Evolutionary conservation across 1,140 invertebrate species (phyloP).

Genomic region (Globodera rostochiensis): DNA sequence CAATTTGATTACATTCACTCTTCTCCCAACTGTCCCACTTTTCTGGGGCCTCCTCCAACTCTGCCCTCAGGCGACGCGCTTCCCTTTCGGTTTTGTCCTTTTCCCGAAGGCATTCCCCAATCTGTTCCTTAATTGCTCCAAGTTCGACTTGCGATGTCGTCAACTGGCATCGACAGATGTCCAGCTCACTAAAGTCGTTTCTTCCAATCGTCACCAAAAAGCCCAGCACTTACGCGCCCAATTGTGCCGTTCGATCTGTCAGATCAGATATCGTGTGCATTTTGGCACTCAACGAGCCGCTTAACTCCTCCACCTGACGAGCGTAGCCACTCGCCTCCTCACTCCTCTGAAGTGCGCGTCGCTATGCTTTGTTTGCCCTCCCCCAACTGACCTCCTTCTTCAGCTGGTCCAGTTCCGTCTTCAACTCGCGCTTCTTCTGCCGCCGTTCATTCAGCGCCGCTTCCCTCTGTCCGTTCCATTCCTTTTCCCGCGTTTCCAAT

Average conservation of each 20-base stretch:
- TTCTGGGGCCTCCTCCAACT: constrained; percentile 36
- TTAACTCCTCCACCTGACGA: constrained; percentile 28
- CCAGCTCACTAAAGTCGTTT: constrained; percentile 15
- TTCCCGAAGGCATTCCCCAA: constrained; percentile 17
- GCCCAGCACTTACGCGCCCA: constrained; percentile 10
- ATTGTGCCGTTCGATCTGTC: constrained; percentile 14
- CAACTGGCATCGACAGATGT: constrained; percentile 30
- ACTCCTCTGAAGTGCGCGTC: constrained; percentile 1
- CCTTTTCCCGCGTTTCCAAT: constrained; percentile 40
- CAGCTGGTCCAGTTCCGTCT: constrained; percentile 48
- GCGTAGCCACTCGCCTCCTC: constrained; percentile 12
- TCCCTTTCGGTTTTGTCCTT: constrained; percentile 26
- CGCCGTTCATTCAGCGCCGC: constrained; percentile 37
- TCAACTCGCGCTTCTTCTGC: constrained; percentile 57
- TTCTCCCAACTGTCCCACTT: not conserved
- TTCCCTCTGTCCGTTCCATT: constrained; percentile 38
- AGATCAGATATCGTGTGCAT: constrained; percentile 15
- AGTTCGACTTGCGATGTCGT: constrained; percentile 1
- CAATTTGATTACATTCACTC: not conserved
- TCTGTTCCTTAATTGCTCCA: not conserved
- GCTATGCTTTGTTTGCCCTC: not conserved
- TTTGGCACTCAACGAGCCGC: constrained; percentile 13
- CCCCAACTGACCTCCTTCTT: constrained; percentile 39
- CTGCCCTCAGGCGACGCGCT: constrained; percentile 19
- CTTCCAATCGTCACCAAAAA: not conserved